Evolutionary conservation across 2,888 invertebrate species (phyloP).

Genomic region (Sinelater perroti): DNA sequence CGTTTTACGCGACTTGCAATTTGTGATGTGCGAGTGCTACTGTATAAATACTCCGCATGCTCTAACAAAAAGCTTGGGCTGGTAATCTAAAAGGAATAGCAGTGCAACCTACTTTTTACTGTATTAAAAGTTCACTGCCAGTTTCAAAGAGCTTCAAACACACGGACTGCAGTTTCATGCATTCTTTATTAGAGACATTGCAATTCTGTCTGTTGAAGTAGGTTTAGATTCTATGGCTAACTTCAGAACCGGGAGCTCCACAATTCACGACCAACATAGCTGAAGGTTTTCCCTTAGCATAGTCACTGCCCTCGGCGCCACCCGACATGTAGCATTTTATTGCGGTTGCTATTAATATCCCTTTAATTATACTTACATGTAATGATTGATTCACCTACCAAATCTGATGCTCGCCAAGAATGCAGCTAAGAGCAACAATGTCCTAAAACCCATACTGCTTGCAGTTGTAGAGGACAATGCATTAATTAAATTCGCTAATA

Average conservation of each 20-base stretch:
- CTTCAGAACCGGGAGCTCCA: constrained; percentile 4
- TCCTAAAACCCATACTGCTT: not conserved
- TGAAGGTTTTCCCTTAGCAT: constrained; percentile 26
- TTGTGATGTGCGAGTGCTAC: not conserved
- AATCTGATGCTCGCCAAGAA: not conserved
- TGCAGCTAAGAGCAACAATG: not conserved
- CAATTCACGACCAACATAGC: constrained; percentile 35
- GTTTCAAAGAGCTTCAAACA: not conserved
- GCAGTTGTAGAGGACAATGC: no score
- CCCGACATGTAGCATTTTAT: constrained; percentile 30
- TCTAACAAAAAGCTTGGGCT: not conserved
- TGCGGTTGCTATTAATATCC: constrained; percentile 2
- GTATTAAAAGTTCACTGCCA: no score
- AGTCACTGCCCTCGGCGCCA: constrained; percentile 37
- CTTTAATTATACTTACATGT: not conserved
- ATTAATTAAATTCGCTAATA: not conserved
- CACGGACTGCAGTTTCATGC: not conserved
- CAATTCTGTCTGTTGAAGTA: not conserved
- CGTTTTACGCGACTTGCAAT: not conserved
- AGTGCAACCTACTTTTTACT: no score
- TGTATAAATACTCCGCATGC: not conserved
- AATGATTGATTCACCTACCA: not conserved
- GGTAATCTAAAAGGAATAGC: constrained; percentile 6
- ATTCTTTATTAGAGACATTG: not conserved
- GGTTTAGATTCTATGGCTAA: not conserved